A percentile compares a stretch with the other conserved stretches of the same genome.
phyloP scores from a whole-genome alignment of 1,140 invertebrate species.

The Cardiocondyla obscurior region DNA sequence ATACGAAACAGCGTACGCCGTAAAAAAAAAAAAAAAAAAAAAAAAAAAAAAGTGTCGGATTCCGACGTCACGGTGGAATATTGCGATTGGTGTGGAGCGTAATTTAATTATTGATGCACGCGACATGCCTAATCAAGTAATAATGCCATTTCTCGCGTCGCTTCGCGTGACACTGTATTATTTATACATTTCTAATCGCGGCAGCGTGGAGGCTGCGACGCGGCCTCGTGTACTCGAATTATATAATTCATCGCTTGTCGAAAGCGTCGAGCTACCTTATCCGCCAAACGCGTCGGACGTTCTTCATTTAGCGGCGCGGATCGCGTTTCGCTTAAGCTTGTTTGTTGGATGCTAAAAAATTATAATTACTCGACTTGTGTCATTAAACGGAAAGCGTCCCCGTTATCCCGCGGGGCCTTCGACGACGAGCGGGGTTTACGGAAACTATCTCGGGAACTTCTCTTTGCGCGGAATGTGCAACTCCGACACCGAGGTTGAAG shows the following conservation, averaged over 20 bases:
- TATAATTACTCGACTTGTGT: no score
- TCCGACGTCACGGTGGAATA: constrained; percentile 14
- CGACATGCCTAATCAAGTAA: constrained; percentile 55
- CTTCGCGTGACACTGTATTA: constrained; percentile 1
- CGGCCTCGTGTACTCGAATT: neutral
- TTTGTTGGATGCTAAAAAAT: no score
- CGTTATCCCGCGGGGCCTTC: no score
- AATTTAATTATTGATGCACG: constrained; percentile 67
- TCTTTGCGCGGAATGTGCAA: constrained; percentile 20
- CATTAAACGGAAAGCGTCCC: no score
- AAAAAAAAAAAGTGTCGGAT: constrained; percentile 11
- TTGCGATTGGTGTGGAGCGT: constrained; percentile 65
- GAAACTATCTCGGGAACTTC: constrained; percentile 35
- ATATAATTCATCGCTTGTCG: constrained; percentile 16
- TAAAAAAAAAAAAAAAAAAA: constrained; percentile 26
- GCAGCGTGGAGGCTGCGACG: neutral
- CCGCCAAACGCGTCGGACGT: no score
- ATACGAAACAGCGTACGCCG: constrained; percentile 51
- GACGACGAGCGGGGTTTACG: neutral
- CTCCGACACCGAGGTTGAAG: constrained; percentile 36
- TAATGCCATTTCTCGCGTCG: constrained; percentile 10
- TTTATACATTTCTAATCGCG: constrained; percentile 11
- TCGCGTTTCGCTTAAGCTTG: no score
- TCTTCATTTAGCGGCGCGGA: no score
- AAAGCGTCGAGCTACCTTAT: neutral